Base-by-base conservation (phyloP, 2,888 invertebrate genomes). In the Caenorhabditis panamensis region DNA sequence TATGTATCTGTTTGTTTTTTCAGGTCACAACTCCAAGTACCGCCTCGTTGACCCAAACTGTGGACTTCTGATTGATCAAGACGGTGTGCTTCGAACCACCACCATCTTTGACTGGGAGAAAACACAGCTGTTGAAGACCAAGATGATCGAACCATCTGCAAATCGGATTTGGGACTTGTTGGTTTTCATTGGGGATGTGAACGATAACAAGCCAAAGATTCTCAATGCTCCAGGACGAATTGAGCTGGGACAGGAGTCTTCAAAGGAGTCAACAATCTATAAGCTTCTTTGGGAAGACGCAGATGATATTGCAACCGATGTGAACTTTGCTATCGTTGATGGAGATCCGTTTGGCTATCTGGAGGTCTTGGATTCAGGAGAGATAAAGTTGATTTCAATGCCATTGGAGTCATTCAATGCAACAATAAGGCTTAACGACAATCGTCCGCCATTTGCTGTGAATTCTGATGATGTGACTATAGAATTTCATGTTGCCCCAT, bases 41-140 rank as follows among this genome's bases (percentile, higher is more conserved):
- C 80, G 80, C 13, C 49, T 80, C 3, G 53, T 80, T 22, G 80
- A 80, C 53, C 26, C 41, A 0, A 41, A n/a, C 1, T 64, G 58
- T 37, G 81, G 81, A 1, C 56, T 81, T 47, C 28, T 61, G 16
- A 81, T 81, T 44, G 81, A 81, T 62, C 51, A 66, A 44, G 36
- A 67, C 8, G 76, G 71, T 2, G 36, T 81, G 1, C 26, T 81
- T 18, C 37, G 72, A 28, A 72, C 76, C 2, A 72, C 71, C 3
- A 37, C 26, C 11, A 8, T 51, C 0, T 81, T 81, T 31, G 76
- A 81, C 36, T 26, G 62, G 6, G 76, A 76, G 37, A 54, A 51
- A 6, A 56, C 44, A 0, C 59, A 51, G 18, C 58, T 75, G n/a
- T 36, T 80, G 13, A 62, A 56, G 24, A 80, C 80, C 2, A 80